These are phyloP conservation scores for Lycaon pictus DNA, from an alignment of 2,113 vertebrate genomes.

Conservation along the genomic window DNA sequence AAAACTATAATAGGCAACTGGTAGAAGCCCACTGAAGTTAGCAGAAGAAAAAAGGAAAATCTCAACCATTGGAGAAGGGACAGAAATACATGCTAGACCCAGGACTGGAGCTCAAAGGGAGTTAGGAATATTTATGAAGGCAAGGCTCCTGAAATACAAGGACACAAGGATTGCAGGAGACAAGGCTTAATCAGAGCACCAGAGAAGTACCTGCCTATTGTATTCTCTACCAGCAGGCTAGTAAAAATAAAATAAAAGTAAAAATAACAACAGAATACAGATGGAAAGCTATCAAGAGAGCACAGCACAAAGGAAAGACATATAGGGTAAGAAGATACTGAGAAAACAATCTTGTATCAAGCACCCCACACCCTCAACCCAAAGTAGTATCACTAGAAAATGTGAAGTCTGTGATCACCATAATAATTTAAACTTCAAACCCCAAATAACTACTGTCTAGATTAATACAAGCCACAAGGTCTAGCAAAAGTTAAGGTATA, in stretches of 20 bases:
- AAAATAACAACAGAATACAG: not conserved
- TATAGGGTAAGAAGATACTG: not conserved
- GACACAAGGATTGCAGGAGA: not conserved
- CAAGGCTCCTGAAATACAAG: not conserved
- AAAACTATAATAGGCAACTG: not conserved
- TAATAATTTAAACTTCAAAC: not conserved
- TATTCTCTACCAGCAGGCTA: not conserved
- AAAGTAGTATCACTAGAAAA: not conserved
- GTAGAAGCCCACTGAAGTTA: not conserved
- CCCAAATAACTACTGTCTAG: not conserved
- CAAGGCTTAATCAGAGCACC: not conserved
- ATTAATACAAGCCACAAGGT: not conserved
- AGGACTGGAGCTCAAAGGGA: not conserved
- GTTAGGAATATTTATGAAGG: not conserved
- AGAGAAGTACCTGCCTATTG: not conserved
- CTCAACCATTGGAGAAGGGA: not conserved
- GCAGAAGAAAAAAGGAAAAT: not conserved
- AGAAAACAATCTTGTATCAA: not conserved
- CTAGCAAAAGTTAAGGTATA: not conserved
- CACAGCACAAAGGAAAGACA: not conserved
- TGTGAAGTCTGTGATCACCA: not conserved
- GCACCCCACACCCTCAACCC: not conserved
- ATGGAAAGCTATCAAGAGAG: not conserved
- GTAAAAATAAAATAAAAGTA: not conserved
- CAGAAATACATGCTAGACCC: not conserved